phyloP scores from a whole-genome alignment of 2,888 invertebrate genomes.

The Eupithecia centaureata region DNA sequence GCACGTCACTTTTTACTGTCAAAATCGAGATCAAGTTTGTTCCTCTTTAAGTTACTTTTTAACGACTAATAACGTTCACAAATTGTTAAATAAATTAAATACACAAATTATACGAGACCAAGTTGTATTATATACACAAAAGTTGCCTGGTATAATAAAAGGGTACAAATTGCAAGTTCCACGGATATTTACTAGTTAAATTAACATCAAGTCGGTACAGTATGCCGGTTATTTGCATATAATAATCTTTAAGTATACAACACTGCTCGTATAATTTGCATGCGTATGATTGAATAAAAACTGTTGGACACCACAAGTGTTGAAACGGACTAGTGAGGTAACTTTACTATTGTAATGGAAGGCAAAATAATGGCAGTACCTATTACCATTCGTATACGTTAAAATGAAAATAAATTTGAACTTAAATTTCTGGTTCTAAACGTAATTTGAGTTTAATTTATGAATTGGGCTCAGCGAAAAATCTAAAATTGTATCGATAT shows the following conservation, averaged over 20 bases:
- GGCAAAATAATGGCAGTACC: background rate
- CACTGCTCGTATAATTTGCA: constrained; percentile 46
- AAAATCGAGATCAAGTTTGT: too few species aligned
- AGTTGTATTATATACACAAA: background rate
- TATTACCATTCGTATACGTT: too few species aligned
- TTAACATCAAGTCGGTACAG: constrained; percentile 22
- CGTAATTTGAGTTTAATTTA: background rate
- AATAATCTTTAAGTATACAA: constrained; percentile 31
- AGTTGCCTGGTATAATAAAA: background rate
- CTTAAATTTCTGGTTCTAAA: background rate
- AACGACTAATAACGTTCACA: background rate
- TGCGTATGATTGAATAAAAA: constrained; percentile 54
- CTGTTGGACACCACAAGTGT: constrained; percentile 38
- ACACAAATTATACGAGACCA: too few species aligned
- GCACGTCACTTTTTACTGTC: background rate
- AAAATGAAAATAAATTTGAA: too few species aligned
- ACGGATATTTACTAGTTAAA: constrained; percentile 26
- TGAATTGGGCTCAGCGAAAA: background rate
- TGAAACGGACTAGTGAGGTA: constrained; percentile 1
- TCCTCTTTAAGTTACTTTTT: background rate
- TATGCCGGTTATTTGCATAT: constrained; percentile 39
- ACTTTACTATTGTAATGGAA: background rate
- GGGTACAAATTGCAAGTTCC: constrained; percentile 7
- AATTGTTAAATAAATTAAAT: too few species aligned
- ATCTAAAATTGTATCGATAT: background rate